Percentiles rank a stretch among this genome's conserved stretches.
Evolutionary conservation across 2,113 vertebrate genomes (phyloP).

Genomic region (Euleptes europaea): DNA sequence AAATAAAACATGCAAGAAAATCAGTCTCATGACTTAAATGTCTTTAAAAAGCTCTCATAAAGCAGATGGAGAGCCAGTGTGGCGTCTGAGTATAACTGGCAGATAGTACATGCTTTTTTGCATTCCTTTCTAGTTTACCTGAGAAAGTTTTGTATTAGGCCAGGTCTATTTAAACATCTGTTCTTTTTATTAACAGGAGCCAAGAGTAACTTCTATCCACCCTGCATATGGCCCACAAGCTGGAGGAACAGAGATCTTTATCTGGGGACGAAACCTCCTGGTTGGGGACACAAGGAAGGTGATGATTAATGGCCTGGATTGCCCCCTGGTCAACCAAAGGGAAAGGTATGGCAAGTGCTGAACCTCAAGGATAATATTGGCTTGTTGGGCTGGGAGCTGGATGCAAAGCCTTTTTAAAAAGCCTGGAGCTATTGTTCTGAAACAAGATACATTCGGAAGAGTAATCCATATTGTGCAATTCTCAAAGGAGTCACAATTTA

Average conservation of each 20-base stretch:
- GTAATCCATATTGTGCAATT: neutral
- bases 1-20: neutral
- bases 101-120: neutral
- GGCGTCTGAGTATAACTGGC: neutral
- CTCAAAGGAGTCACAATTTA: neutral
- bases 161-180: neutral
- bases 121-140: neutral
- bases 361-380: neutral
- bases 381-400: neutral
- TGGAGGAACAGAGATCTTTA: conserved; percentile 87
- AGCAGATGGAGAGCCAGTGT: no score
- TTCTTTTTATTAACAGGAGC: conserved; percentile 74
- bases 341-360: conserved; percentile 19
- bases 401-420: neutral
- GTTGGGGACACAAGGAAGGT: conserved; percentile 82
- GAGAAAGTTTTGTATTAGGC: neutral
- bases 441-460: neutral
- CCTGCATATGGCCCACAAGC: conserved; percentile 86
- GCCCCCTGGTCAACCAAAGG: conserved; percentile 58
- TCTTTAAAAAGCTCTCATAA: neutral
- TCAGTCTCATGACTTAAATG: neutral
- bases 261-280: conserved; percentile 80
- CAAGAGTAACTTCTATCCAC: conserved; percentile 78
- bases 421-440: neutral
- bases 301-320: conserved; percentile 81